Conservation (phyloP, 2,113 vertebrate genomes). For the Talpa occidentalis region DNA sequence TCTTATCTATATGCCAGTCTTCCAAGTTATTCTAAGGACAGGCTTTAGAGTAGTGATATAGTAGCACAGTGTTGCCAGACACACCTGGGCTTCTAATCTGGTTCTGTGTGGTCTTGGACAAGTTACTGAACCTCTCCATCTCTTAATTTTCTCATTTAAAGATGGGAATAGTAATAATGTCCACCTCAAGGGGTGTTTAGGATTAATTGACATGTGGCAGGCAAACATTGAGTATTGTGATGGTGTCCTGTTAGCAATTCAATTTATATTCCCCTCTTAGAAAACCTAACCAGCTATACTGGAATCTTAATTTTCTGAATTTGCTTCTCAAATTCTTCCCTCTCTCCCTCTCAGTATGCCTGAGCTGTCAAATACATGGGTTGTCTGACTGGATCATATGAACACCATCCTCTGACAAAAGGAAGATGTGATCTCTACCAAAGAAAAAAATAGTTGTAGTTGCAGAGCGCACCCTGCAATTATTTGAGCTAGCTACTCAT, state of each 20-base stretch:
- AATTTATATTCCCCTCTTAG: background rate
- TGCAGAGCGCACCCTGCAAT: slow-evolving; percentile 44
- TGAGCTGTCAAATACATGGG: slow-evolving; percentile 30
- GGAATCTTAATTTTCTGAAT: slow-evolving; percentile 32
- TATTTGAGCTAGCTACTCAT: slow-evolving; percentile 50
- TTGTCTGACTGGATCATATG: background rate
- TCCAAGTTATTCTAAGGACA: background rate
- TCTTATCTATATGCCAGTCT: background rate
- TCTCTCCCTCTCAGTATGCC: background rate
- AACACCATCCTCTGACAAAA: slow-evolving; percentile 44
- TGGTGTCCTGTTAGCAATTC: background rate
- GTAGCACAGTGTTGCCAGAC: too few relatives aligned
- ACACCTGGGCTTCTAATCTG: background rate
- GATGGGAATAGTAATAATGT: background rate
- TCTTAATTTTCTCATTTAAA: background rate
- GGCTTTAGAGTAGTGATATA: background rate
- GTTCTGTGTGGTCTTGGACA: background rate
- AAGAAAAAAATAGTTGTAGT: background rate
- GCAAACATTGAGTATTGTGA: background rate
- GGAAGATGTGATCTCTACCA: background rate
- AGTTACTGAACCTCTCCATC: background rate
- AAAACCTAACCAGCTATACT: background rate
- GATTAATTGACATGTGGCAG: background rate
- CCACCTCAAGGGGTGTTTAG: background rate
- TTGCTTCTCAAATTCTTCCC: background rate